phyloP scores from a whole-genome alignment of 2,797 vertebrate genomes.

The Gambusia yucatana region DNA sequence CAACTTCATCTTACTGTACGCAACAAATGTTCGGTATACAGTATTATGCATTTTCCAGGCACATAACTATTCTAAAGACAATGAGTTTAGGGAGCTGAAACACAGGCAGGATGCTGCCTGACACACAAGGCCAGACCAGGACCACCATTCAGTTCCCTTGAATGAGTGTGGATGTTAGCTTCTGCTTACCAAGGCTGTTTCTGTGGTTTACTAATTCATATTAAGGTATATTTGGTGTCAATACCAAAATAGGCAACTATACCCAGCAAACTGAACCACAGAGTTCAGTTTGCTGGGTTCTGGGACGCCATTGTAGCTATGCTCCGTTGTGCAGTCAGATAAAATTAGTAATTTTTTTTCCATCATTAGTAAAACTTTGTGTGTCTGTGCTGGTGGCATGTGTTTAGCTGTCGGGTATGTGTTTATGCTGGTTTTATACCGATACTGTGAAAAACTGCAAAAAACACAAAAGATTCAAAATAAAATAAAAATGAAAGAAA shows the following conservation, averaged over 20 bases:
- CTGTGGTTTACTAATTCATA: neutral
- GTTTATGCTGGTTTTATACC: neutral
- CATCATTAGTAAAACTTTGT: neutral
- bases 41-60: neutral
- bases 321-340: neutral
- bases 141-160: neutral
- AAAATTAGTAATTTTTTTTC: neutral
- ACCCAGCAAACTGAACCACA: too few relatives aligned
- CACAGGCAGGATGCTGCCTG: neutral
- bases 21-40: neutral
- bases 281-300: neutral
- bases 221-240: neutral
- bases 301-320: neutral
- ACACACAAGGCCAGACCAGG: neutral
- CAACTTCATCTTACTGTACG: neutral
- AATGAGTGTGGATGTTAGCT: neutral
- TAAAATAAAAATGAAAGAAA: neutral
- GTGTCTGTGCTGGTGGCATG: neutral
- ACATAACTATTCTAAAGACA: neutral
- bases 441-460: neutral
- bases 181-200: neutral
- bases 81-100: neutral
- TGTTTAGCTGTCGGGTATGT: neutral
- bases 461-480: neutral
- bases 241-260: neutral